phyloP scores from a whole-genome alignment of 2,797 vertebrate species.

The Neopelma chrysocephalum region DNA sequence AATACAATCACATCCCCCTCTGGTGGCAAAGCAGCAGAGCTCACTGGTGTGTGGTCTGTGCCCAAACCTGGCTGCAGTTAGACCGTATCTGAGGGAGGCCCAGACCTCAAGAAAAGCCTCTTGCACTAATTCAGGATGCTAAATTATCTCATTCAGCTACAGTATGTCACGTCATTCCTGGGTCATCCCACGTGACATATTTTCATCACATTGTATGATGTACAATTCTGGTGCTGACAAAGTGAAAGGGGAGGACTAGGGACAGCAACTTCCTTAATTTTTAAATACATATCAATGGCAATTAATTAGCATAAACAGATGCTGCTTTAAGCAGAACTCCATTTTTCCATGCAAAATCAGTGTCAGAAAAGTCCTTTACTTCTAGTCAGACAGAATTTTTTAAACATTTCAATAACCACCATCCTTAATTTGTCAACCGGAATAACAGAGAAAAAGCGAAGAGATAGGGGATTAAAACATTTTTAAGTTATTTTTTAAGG shows the following conservation, averaged over 20 bases:
- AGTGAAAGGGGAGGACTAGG: neutral
- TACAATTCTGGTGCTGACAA: neutral
- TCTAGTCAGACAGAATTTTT: neutral
- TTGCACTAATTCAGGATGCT: too few species aligned
- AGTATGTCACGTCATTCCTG: fast-evolving
- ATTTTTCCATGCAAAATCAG: neutral
- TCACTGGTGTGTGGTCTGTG: neutral
- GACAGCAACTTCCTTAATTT: neutral
- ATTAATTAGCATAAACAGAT: neutral
- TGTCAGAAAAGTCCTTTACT: neutral
- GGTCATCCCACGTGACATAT: neutral
- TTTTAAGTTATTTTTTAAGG: neutral
- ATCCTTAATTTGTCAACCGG: neutral
- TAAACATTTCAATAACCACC: neutral
- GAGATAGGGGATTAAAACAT: neutral
- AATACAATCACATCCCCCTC: neutral
- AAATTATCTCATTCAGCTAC: neutral
- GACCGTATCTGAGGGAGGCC: fast-evolving
- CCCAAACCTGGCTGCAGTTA: neutral
- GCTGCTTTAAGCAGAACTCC: neutral
- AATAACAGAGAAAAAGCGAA: neutral
- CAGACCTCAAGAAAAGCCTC: neutral
- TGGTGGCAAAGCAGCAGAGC: neutral
- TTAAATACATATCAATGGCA: neutral
- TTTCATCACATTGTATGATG: too few species aligned